Evolutionary conservation across 2,888 invertebrate species (phyloP).

Genomic region (Selenia dentaria): DNA sequence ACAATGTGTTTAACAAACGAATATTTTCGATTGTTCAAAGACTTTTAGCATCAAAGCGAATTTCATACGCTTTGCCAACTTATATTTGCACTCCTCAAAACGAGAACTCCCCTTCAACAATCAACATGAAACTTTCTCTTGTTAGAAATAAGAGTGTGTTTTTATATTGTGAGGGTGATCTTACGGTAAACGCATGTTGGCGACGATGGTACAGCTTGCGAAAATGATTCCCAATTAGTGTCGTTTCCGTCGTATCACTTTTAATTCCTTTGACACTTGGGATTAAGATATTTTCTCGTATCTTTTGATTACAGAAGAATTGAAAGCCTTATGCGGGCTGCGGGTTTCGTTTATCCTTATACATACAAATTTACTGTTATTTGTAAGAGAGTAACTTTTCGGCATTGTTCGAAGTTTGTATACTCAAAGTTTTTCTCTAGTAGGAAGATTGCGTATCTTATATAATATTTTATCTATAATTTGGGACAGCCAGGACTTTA

Average conservation of each 20-base stretch:
- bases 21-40: slow-evolving; percentile 24
- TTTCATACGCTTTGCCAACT: slow-evolving; percentile 20
- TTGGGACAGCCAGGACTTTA: no score
- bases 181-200: slow-evolving; percentile 1
- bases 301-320: slow-evolving; percentile 15
- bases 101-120: background rate
- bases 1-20: slow-evolving; percentile 22
- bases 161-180: background rate
- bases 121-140: background rate
- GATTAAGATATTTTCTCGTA: slow-evolving; percentile 19
- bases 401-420: no score
- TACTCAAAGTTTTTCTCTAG: no score
- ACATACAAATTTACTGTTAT: slow-evolving; percentile 9
- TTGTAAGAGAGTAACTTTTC: background rate
- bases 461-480: no score
- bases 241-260: slow-evolving; percentile 35
- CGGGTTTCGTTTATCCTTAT: slow-evolving; percentile 7
- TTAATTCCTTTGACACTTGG: slow-evolving; percentile 43
- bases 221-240: slow-evolving; percentile 49
- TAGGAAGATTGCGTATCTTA: no score
- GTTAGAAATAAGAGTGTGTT: background rate
- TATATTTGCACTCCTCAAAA: slow-evolving; percentile 6
- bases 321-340: slow-evolving; percentile 18
- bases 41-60: slow-evolving; percentile 21
- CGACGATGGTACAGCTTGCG: slow-evolving; percentile 31